A percentile compares a stretch with the other conserved stretches of the same genome.
Conservation (phyloP, 2,113 vertebrate species). For the Motacilla alba region DNA sequence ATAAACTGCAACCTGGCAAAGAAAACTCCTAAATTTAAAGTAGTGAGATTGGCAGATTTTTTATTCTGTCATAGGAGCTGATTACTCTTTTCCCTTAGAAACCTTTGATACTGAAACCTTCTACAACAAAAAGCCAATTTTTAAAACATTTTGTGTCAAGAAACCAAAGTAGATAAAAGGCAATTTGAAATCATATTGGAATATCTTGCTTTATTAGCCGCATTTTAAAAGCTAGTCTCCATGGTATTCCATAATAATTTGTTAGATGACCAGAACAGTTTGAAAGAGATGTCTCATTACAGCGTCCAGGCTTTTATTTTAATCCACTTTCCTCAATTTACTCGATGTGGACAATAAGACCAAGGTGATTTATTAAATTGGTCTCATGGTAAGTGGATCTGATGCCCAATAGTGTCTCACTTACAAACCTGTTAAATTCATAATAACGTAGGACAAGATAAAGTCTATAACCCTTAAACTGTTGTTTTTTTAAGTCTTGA, state of each 20-base stretch:
- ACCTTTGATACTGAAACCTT: background rate
- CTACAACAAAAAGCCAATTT: background rate
- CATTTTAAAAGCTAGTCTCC: background rate
- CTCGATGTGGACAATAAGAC: background rate
- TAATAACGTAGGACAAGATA: background rate
- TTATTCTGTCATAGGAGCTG: background rate
- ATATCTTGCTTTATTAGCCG: background rate
- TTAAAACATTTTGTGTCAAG: background rate
- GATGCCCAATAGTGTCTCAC: background rate
- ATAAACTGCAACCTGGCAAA: background rate
- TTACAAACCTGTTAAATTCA: background rate
- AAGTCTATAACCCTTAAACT: background rate
- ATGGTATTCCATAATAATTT: background rate
- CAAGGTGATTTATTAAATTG: background rate
- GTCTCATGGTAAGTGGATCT: background rate
- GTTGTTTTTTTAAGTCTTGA: background rate
- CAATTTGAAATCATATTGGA: background rate
- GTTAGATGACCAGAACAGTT: background rate
- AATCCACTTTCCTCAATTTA: background rate
- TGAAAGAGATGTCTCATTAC: background rate
- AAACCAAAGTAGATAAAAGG: background rate
- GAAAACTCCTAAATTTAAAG: background rate
- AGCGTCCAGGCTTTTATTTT: background rate
- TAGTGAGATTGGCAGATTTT: background rate
- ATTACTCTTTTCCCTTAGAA: background rate